Base-by-base conservation (phyloP, 2,888 invertebrate species). In the Harpalus rubripes region DNA sequence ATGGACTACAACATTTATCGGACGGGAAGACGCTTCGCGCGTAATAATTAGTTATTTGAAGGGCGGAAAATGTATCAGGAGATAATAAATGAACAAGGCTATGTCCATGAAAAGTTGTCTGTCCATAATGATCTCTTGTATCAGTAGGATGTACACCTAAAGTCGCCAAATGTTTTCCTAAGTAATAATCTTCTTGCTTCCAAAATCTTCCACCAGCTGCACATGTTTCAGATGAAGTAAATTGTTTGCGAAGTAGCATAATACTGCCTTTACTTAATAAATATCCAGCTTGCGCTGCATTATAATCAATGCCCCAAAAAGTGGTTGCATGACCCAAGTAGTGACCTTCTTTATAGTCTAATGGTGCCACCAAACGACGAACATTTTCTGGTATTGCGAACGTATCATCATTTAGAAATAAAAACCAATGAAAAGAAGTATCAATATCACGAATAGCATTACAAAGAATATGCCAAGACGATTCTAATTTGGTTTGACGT, bases 131-230 rank as follows among this genome's bases (percentile, higher is more conserved):
- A 89, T 94, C 93, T 86, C 92, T 90, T 10, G 93, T 93, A 88
- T 93, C 93, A 2, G 89, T 88, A 5, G 93, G 93, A 87, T 89
- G 88, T 85, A 94, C 92, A 79, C 92, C 92, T 86, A 93, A 88
- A 52, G 89, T 89, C n/a, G 89, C 89, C 78, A 94, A 90, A 88
- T 92, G 91, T 89, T 93, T 93, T 92, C 93, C 93, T 85, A 94
- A 91, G 89, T 93, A 92, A 89, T 92, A 93, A 89, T 93, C 94
- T 89, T 93, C 93, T 87, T 92, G 92, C 86, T 93, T 93, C 91
- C 92, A 92, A 88, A 92, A 93, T 84, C 91, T 91, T 63, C 91
- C 92, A 81, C 92, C 91, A 5, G 89, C 87, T n/a, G 88, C 86
- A 88, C 93, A 94, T 59, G 90, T 89, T 41, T 91, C 88, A 0